Percentiles rank a stretch among this genome's conserved stretches.
These are phyloP conservation scores for Parauchenoglanis punctatus DNA, from an alignment of 2,797 vertebrate genomes.

Conservation along the genomic window DNA sequence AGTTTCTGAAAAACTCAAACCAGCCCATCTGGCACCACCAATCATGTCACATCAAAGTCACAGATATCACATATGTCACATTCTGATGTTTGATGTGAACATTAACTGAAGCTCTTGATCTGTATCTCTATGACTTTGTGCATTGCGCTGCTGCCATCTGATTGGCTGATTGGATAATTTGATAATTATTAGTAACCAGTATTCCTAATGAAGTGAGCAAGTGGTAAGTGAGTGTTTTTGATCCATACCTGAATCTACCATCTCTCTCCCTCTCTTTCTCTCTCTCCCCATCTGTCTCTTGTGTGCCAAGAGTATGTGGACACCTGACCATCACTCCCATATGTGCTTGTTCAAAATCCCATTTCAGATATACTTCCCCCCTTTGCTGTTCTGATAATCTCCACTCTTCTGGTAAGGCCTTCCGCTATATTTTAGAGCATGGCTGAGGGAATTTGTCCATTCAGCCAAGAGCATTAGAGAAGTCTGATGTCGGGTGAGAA, in stretches of 20 bases:
- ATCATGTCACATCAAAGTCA: too few species aligned
- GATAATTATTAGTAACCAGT: neutral
- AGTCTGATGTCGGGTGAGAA: neutral
- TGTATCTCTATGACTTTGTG: neutral
- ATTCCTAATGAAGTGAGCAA: neutral
- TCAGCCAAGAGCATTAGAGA: neutral
- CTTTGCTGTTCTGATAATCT: neutral
- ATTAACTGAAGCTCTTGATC: constrained; percentile 1
- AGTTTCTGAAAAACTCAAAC: neutral
- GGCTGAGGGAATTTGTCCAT: neutral
- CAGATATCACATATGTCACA: too few species aligned
- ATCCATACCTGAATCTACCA: neutral
- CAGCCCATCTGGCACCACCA: neutral
- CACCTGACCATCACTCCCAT: neutral
- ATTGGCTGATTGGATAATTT: neutral
- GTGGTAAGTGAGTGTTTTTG: neutral
- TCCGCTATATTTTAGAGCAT: neutral
- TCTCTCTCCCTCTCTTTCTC: neutral
- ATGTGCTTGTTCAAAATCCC: neutral
- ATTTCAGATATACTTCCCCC: neutral
- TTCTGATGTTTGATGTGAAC: neutral
- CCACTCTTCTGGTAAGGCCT: neutral
- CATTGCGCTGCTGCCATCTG: neutral
- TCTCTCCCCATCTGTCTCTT: neutral
- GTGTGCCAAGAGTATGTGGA: neutral